Evolutionary conservation across 2,797 vertebrate species (phyloP).

Genomic region (Otolemur crassicaudatus): DNA sequence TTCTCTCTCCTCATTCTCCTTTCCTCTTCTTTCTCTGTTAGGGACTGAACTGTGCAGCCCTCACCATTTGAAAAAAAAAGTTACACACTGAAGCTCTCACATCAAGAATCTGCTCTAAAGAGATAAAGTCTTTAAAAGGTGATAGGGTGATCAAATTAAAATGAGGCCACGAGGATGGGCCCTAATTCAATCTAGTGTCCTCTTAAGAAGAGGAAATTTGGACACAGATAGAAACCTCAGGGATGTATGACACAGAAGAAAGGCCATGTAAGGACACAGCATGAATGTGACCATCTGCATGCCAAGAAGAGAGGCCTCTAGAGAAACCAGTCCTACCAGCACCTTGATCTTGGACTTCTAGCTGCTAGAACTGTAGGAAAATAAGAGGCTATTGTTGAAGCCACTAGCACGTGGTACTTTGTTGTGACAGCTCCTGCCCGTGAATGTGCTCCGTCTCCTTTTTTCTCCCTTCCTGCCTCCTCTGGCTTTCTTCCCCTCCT

Average conservation of each 20-base stretch:
- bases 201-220: neutral
- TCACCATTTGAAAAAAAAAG: neutral
- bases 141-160: neutral
- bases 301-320: neutral
- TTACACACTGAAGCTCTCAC: neutral
- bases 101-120: neutral
- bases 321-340: neutral
- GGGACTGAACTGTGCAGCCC: neutral
- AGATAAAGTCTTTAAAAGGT: neutral
- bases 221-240: neutral
- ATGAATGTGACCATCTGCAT: no score
- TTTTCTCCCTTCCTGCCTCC: neutral
- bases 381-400: neutral
- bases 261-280: neutral
- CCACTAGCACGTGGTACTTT: neutral
- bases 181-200: neutral
- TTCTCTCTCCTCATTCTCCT: neutral
- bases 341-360: neutral
- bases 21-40: neutral
- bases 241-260: neutral
- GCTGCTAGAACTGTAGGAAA: neutral
- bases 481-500: neutral
- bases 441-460: fast-evolving
- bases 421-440: neutral
- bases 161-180: neutral